Conservation (phyloP, 2,113 vertebrate species). For the Oostethus manadensis region DNA sequence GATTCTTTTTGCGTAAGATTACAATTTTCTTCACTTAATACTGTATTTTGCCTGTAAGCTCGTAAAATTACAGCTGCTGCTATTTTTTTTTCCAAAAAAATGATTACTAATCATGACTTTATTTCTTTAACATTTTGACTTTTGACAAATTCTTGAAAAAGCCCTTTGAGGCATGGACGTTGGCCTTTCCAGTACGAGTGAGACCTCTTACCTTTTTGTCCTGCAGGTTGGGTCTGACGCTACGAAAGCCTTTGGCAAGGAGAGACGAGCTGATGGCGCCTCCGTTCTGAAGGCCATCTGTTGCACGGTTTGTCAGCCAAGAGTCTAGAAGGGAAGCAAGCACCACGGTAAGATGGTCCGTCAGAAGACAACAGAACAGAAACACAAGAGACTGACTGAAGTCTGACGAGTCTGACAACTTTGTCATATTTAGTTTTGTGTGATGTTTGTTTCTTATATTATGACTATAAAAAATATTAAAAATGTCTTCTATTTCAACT, state of each 20-base stretch:
- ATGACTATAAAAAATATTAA: too few relatives aligned
- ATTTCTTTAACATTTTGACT: too few relatives aligned
- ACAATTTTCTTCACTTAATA: too few relatives aligned
- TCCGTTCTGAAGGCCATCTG: conserved; percentile 84
- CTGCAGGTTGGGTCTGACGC: conserved; percentile 89
- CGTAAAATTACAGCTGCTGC: too few relatives aligned
- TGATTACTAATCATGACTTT: too few relatives aligned
- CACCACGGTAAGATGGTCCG: background rate
- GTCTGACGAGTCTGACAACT: conserved; percentile 74
- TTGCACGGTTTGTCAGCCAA: conserved; percentile 81
- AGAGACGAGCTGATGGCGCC: conserved; percentile 86
- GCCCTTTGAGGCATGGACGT: background rate
- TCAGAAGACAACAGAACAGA: background rate
- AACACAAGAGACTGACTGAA: conserved; percentile 76
- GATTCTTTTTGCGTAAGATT: too few relatives aligned
- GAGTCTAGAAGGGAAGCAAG: conserved; percentile 67
- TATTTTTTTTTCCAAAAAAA: too few relatives aligned
- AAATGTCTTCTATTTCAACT: too few relatives aligned
- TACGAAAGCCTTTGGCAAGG: conserved; percentile 93
- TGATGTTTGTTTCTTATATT: too few relatives aligned
- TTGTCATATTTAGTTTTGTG: too few relatives aligned
- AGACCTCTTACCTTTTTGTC: conserved; percentile 85
- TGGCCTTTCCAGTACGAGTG: background rate
- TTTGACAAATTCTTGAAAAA: too few relatives aligned
- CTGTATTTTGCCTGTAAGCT: too few relatives aligned